phyloP scores from a whole-genome alignment of 2,797 vertebrate genomes.

The Pelobates cultripes region DNA sequence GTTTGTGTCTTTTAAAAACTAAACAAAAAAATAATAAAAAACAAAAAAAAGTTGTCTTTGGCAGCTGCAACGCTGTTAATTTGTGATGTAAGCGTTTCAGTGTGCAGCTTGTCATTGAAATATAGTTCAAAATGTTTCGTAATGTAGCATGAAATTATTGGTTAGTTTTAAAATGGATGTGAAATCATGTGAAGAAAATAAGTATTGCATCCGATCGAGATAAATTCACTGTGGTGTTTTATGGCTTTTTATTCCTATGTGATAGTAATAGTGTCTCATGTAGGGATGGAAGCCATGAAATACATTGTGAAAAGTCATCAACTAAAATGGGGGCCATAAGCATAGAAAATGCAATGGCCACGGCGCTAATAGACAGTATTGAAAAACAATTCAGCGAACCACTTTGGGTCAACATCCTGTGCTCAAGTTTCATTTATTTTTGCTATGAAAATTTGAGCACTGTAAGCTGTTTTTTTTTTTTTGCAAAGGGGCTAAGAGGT shows the following conservation, averaged over 20 bases:
- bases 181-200: constrained; percentile 83
- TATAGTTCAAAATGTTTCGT: constrained; percentile 75
- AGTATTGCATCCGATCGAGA: constrained; percentile 83
- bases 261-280: constrained; percentile 96
- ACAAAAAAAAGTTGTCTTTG: constrained; percentile 61
- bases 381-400: constrained; percentile 66
- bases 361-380: constrained; percentile 66
- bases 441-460: constrained; percentile 63
- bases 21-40: constrained; percentile 61
- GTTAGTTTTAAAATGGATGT: constrained; percentile 80
- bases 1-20: constrained; percentile 64
- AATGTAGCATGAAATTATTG: constrained; percentile 79
- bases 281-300: constrained; percentile 99
- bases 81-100: constrained; percentile 73
- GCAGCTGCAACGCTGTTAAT: constrained; percentile 73
- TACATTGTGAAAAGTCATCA: constrained; percentile 92
- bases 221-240: constrained; percentile 93
- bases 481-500: neutral
- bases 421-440: constrained; percentile 62
- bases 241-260: constrained; percentile 99
- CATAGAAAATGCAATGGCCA: constrained; percentile 71
- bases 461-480: constrained; percentile 58
- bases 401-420: constrained; percentile 57
- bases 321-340: constrained; percentile 79
- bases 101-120: constrained; percentile 74